Percentiles rank a stretch among this genome's conserved stretches.
Evolutionary conservation across 2,113 vertebrate genomes (phyloP).

Genomic region (Notechis scutatus): DNA sequence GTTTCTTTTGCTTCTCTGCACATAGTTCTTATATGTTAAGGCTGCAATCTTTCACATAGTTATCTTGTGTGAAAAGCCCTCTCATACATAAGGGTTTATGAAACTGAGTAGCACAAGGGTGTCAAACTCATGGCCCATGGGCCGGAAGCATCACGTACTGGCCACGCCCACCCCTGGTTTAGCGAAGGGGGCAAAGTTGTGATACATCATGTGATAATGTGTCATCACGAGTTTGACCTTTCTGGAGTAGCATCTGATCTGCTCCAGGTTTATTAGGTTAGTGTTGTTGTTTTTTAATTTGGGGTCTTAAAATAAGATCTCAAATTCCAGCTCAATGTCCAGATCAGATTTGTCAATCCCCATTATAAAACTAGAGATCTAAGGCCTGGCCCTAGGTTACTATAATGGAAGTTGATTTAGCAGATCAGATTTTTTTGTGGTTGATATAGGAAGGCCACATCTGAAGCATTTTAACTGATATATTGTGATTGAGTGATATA

Average conservation of each 20-base stretch:
- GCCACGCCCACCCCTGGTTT: too few species aligned
- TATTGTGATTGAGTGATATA: slow-evolving; percentile 42
- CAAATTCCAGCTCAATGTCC: slow-evolving; percentile 71
- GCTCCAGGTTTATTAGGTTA: slow-evolving; percentile 73
- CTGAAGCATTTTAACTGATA: slow-evolving; percentile 60
- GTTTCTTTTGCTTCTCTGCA: background rate
- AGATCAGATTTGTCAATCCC: slow-evolving; percentile 74
- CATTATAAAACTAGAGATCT: slow-evolving; percentile 63
- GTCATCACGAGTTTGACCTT: too few species aligned
- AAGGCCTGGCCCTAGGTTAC: slow-evolving; percentile 66
- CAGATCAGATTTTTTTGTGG: slow-evolving; percentile 71
- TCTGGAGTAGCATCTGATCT: background rate
- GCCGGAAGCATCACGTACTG: too few species aligned
- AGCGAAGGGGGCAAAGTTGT: too few species aligned
- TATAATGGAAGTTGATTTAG: slow-evolving; percentile 61
- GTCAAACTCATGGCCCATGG: too few species aligned
- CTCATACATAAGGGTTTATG: background rate
- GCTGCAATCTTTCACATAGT: background rate
- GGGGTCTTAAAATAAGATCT: slow-evolving; percentile 41
- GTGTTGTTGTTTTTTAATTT: slow-evolving; percentile 45
- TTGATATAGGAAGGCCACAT: slow-evolving; percentile 61
- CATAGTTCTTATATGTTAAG: background rate
- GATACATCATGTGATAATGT: too few species aligned
- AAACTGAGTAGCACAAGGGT: background rate
- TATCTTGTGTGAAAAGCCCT: background rate